Base-by-base conservation (phyloP, 2,113 vertebrate species). In the Theropithecus gelada region DNA sequence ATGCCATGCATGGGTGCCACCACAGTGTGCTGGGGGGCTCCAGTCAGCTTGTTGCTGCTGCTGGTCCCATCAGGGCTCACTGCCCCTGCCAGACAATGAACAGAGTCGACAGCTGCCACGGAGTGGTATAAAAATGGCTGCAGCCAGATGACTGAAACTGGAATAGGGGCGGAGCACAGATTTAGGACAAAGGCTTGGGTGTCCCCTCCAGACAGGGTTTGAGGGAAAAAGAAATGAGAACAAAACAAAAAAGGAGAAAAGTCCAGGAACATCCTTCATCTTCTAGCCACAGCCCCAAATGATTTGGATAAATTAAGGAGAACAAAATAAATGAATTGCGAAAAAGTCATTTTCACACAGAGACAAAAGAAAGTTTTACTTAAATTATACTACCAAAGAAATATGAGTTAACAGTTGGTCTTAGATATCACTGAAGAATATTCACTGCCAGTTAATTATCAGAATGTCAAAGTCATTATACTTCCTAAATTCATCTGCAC, bases 401-500 rank as follows among this genome's bases (percentile, higher is more conserved):
- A 92, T 43, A n/a, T 35, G n/a, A 85, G n/a, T 57, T 75, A 93
- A 70, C 55, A 84, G 59, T 25, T 88, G 45, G 66, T 61, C 81
- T 97, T 50, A 84, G 81, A 52, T 61, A 84, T 40, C 6, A 35
- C 52, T 85, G 61, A 81, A 90, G 76, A 96, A 78, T 81, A 96
- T 38, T 90, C 75, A 85, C 50, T 82, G 73, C 61, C 57, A 52
- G 88, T 90, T 95, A 85, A 72, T 84, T 25, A 95, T 59, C 48
- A 76, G 64, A 90, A 72, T 50, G 76, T 78, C 64, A 92, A 80
- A 80, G 57, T 48, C 57, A 79, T 92, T 83, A 45, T 20, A 84
- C 70, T 50, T 85, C 66, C 79, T 96, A 80, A 97, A 93, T 94
- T 95, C n/a, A 88, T n/a, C 85, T 81, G 96, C 52, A 88, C 8